Conservation (phyloP, 2,797 vertebrate species). For the Melopsittacus undulatus region DNA sequence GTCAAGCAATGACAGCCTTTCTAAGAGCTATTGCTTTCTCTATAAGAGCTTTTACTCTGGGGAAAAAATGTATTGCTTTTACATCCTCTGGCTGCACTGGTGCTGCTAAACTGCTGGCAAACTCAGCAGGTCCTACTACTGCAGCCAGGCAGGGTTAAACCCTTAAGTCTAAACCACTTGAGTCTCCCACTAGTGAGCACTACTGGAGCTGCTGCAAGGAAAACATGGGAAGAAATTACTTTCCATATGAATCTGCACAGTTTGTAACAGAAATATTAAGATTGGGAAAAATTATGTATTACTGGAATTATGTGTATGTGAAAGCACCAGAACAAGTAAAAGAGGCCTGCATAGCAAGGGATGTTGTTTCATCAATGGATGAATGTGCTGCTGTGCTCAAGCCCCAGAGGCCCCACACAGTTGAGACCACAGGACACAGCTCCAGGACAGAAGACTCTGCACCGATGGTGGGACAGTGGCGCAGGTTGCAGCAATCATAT, state of each 20-base stretch:
- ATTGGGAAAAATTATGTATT: neutral
- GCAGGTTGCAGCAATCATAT: neutral
- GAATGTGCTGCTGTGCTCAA: neutral
- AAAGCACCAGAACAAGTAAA: neutral
- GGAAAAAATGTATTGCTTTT: neutral
- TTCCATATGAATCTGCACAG: neutral
- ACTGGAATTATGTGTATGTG: neutral
- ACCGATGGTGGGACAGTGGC: neutral
- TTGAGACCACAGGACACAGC: neutral
- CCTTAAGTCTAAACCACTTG: neutral
- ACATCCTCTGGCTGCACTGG: neutral
- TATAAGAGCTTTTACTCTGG: neutral
- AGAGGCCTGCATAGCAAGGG: neutral
- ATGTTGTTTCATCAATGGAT: neutral
- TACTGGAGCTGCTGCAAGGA: neutral
- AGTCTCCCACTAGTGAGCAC: neutral
- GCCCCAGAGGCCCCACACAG: rapidly evolving
- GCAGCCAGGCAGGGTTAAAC: neutral
- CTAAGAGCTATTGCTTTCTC: neutral
- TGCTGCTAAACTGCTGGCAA: neutral
- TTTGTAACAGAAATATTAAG: neutral
- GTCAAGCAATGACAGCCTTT: neutral
- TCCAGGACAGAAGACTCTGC: neutral
- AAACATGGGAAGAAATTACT: rapidly evolving
- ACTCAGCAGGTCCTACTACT: neutral